Percentiles rank a stretch among this genome's conserved stretches.
Conservation (phyloP, 2,888 invertebrate genomes). For the Caenorhabditis uteleia region DNA sequence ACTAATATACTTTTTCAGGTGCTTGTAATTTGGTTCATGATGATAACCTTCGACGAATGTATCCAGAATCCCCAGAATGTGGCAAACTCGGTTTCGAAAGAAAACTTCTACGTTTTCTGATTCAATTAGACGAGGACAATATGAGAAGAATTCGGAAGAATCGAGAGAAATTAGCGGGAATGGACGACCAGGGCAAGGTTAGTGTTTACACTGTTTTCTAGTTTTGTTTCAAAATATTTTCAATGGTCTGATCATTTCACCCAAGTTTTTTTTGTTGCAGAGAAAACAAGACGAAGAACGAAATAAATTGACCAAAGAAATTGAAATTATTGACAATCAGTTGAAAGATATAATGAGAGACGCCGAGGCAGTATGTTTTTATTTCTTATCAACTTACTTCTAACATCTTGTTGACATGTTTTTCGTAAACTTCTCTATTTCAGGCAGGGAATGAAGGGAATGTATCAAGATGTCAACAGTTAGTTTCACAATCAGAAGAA, state of each 20-base stretch:
- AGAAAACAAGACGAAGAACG: conserved; percentile 47
- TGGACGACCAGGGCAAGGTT: conserved; percentile 39
- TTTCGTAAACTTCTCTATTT: conserved; percentile 1
- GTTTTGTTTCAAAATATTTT: background rate
- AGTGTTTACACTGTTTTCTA: background rate
- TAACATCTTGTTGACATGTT: background rate
- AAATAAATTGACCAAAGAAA: conserved; percentile 24
- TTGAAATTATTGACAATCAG: conserved; percentile 33
- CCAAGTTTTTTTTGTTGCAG: conserved; percentile 25
- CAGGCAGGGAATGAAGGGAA: conserved; percentile 40
- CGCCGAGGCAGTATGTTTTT: conserved; percentile 33
- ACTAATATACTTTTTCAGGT: conserved; percentile 71
- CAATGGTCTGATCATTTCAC: background rate
- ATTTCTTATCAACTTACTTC: background rate
- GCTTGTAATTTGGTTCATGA: conserved; percentile 92
- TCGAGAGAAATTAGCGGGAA: conserved; percentile 42
- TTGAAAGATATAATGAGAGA: conserved; percentile 18
- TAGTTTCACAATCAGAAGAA: conserved; percentile 31
- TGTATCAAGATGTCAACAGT: conserved; percentile 31
- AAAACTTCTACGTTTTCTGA: conserved; percentile 44
- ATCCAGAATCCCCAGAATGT: conserved; percentile 57
- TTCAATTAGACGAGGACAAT: conserved; percentile 56
- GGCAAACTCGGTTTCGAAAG: conserved; percentile 60
- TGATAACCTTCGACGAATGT: conserved; percentile 88
- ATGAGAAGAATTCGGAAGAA: conserved; percentile 52